Evolutionary conservation across 1,140 invertebrate species (phyloP).

Genomic region (Rhyacophila brunnea): DNA sequence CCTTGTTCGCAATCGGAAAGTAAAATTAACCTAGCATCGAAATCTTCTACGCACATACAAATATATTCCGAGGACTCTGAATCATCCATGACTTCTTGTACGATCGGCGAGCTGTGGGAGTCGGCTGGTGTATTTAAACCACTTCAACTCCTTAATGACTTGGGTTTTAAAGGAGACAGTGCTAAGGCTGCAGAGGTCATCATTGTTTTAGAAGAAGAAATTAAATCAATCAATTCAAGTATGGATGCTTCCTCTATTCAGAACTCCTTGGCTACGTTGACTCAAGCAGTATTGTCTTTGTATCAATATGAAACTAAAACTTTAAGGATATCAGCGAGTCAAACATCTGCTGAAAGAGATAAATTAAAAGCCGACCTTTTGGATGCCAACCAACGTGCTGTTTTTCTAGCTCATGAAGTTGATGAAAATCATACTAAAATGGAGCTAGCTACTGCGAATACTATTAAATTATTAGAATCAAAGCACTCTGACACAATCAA

Average conservation of each 20-base stretch:
- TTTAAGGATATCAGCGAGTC: conserved; percentile 35
- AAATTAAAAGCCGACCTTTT: conserved; percentile 71
- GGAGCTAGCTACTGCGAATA: conserved; percentile 69
- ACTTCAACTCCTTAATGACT: conserved; percentile 61
- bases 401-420: conserved; percentile 80
- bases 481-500: conserved; percentile 73
- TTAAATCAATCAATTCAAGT: conserved; percentile 54
- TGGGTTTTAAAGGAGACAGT: conserved; percentile 66
- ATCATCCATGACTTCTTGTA: conserved; percentile 39
- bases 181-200: conserved; percentile 69
- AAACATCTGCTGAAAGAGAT: conserved; percentile 56
- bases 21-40: no score
- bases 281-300: conserved; percentile 41
- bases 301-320: conserved; percentile 40
- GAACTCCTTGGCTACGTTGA: conserved; percentile 39
- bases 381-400: conserved; percentile 78
- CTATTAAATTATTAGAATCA: conserved; percentile 69
- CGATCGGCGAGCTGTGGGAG: conserved; percentile 72
- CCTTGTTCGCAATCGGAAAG: no score
- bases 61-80: background rate
- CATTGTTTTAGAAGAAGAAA: conserved; percentile 72
- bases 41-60: no score
- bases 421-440: conserved; percentile 83
- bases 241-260: conserved; percentile 33
- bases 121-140: conserved; percentile 64